Evolutionary conservation across 2,888 invertebrate species (phyloP).

Genomic region (Ernsta delagoae): DNA sequence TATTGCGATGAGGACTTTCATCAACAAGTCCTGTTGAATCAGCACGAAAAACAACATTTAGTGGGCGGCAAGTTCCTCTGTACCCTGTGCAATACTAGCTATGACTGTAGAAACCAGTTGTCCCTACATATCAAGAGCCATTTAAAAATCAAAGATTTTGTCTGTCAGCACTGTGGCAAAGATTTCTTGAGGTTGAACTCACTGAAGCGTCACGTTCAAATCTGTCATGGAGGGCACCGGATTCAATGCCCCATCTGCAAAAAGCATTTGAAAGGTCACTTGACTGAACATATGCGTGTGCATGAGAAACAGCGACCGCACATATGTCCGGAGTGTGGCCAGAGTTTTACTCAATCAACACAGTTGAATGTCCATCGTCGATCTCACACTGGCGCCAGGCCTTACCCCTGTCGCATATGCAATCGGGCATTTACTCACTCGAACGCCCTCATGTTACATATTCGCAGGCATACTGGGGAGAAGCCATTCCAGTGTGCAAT

Average conservation of each 20-base stretch:
- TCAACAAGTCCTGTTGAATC: constrained; percentile 67
- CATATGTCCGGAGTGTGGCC: constrained; percentile 91
- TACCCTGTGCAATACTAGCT: constrained; percentile 88
- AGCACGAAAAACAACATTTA: constrained; percentile 91
- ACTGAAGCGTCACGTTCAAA: constrained; percentile 90
- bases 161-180: constrained; percentile 92
- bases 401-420: constrained; percentile 93
- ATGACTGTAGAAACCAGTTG: constrained; percentile 87
- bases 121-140: constrained; percentile 88
- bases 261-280: constrained; percentile 91
- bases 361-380: constrained; percentile 91
- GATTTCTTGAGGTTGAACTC: constrained; percentile 90
- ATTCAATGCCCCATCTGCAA: constrained; percentile 93
- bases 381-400: constrained; percentile 93
- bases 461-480: constrained; percentile 93
- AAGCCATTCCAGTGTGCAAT: constrained; percentile 90
- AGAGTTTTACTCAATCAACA: constrained; percentile 92
- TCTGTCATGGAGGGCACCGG: constrained; percentile 90
- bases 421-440: constrained; percentile 93
- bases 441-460: constrained; percentile 93
- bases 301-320: constrained; percentile 91
- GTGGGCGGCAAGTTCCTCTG: constrained; percentile 90
- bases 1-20: constrained; percentile 76
- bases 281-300: constrained; percentile 92
- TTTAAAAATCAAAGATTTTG: constrained; percentile 89